phyloP scores from a whole-genome alignment of 2,797 vertebrate species.

The Coranthus polyacanthus region DNA sequence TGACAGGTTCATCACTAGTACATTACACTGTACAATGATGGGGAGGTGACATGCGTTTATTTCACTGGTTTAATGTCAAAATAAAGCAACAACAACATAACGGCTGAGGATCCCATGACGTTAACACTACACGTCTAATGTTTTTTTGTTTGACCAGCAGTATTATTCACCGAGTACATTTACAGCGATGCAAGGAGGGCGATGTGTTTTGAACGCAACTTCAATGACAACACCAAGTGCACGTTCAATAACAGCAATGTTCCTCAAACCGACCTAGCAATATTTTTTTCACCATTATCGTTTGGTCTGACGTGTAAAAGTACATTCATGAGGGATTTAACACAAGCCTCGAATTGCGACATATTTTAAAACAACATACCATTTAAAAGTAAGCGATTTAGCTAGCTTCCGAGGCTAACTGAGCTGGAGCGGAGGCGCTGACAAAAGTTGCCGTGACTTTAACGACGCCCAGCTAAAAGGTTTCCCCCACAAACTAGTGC shows the following conservation, averaged over 20 bases:
- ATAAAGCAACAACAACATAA: no score
- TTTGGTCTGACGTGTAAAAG: neutral
- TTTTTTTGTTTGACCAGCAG: neutral
- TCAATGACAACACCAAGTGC: neutral
- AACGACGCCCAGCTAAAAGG: neutral
- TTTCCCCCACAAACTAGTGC: neutral
- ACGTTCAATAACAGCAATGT: conserved; percentile 42
- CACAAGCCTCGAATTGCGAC: no score
- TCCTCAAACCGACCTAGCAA: neutral
- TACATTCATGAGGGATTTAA: neutral
- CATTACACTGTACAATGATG: neutral
- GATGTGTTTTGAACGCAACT: conserved; percentile 53
- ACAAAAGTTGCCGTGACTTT: neutral
- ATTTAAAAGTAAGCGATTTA: neutral
- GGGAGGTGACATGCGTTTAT: no score
- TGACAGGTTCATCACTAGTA: neutral
- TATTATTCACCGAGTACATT: no score
- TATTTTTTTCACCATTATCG: neutral
- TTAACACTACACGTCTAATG: no score
- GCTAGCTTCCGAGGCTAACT: conserved; percentile 8
- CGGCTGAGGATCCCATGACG: no score
- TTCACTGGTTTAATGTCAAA: no score
- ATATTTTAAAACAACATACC: neutral
- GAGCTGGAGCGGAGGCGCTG: neutral
- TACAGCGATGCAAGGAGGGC: neutral